Evolutionary conservation across 64 coral and sea anemone species (phyloP).

Genomic region (Stichodactyla mertensii): DNA sequence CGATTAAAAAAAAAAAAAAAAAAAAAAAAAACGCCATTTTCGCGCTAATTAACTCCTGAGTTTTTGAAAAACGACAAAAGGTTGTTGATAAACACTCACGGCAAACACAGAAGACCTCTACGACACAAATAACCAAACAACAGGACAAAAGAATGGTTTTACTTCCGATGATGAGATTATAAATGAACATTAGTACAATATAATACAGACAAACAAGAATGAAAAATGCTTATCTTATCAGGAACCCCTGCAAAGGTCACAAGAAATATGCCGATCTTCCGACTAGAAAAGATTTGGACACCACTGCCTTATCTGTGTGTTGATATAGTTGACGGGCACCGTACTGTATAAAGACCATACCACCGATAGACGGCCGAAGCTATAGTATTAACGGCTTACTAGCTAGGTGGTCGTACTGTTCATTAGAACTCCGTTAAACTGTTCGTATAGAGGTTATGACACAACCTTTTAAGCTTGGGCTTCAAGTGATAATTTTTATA

Average conservation of each 20-base stretch:
- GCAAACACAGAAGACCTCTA: background rate
- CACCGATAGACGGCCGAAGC: no score
- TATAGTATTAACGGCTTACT: no score
- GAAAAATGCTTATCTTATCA: background rate
- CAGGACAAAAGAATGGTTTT: background rate
- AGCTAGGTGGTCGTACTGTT: no score
- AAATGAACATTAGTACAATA: background rate
- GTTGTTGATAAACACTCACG: background rate
- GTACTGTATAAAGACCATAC: background rate
- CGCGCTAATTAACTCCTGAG: background rate
- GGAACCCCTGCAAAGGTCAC: background rate
- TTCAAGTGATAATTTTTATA: no score
- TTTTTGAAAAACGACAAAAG: background rate
- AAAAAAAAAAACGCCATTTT: background rate
- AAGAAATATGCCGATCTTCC: background rate
- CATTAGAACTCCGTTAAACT: no score
- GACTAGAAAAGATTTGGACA: background rate
- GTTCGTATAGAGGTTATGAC: no score
- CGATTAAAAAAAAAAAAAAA: background rate
- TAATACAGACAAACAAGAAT: background rate
- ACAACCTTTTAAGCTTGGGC: no score
- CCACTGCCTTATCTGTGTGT: background rate
- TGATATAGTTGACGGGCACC: background rate
- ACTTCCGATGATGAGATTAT: background rate
- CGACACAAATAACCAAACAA: background rate